Base-by-base conservation (phyloP, 1,140 invertebrate species). In the Eubasilissa regina region DNA sequence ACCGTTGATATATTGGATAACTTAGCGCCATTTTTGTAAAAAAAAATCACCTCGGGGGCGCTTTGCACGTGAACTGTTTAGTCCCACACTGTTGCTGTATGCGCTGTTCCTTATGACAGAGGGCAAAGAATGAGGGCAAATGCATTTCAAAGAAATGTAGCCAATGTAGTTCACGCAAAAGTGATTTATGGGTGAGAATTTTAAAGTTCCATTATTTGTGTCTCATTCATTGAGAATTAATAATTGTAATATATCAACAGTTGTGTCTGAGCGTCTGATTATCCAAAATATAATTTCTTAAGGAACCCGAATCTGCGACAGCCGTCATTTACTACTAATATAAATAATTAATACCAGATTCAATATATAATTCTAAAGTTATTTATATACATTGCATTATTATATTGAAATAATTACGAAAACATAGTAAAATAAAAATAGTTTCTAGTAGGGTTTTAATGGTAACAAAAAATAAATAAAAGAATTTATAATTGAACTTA, bases 401-500 rank as follows among this genome's bases (percentile, higher is more conserved):
- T 51, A 72, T 45, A 43, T 58, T 75, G 15, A 47, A 75, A 75
- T 81, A 76, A 81, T 76, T 70, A 81, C 77, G 60, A 79, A 76
- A 79, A 82, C 68, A 82, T 82, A 82, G 80, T 79, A 47, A 79
- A 82, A 79, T 77, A 79, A 82, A 76, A 60, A 82, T 82, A 82
- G 80, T 77, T 79, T 79, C 77, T 82, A 82, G 80, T 82, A 82
- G 80, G 74, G 62, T 77, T 82, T 82, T 77, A 82, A 82, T 75
- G 62, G 44, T 66, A 77, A 43, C 53, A 77, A 80, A 80, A 35
- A 44, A 75, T 21, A 19, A n/a, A 70, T n/a, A 48, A 48, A 53
- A 55, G 74, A 80, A 80, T 80, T 80, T 80, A 80, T 80, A 60
- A 81, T 81, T 81, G 76, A 80, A 75, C 44, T 53, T 75, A 73